A percentile compares a stretch with the other conserved stretches of the same genome.
Evolutionary conservation across 2,113 vertebrate species (phyloP).

Genomic region (Phaethornis superciliosus): DNA sequence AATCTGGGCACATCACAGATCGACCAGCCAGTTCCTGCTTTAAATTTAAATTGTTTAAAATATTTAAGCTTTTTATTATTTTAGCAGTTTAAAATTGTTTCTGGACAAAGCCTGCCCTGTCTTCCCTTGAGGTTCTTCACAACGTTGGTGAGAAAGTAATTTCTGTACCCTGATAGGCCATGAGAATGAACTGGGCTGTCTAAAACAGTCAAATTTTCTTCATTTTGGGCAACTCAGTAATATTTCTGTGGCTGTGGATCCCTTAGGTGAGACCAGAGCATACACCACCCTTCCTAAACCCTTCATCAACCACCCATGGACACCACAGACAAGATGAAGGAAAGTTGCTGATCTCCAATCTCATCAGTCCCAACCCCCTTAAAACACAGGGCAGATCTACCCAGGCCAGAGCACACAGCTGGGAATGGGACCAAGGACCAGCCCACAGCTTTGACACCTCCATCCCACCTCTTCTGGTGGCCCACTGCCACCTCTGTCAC

Average conservation of each 20-base stretch:
- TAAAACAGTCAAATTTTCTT: background rate
- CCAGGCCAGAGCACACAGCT: background rate
- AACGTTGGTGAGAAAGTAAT: background rate
- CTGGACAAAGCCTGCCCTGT: background rate
- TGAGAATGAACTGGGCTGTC: background rate
- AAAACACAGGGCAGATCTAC: background rate
- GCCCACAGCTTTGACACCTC: too few relatives aligned
- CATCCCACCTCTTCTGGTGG: background rate
- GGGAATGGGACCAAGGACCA: background rate
- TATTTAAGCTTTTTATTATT: background rate
- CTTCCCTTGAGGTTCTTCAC: background rate
- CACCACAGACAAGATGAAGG: rapidly evolving
- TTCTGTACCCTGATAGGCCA: background rate
- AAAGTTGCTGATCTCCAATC: background rate
- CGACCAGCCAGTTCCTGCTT: background rate
- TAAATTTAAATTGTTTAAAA: background rate
- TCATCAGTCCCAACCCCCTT: background rate
- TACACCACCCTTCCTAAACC: background rate
- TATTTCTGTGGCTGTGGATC: background rate
- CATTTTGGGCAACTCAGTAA: rapidly evolving
- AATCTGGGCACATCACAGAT: background rate
- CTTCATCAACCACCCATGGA: background rate
- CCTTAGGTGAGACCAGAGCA: background rate
- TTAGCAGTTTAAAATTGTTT: background rate
- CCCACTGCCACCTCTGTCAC: background rate